Conservation (phyloP, 2,797 vertebrate genomes). For the Chelonia mydas region DNA sequence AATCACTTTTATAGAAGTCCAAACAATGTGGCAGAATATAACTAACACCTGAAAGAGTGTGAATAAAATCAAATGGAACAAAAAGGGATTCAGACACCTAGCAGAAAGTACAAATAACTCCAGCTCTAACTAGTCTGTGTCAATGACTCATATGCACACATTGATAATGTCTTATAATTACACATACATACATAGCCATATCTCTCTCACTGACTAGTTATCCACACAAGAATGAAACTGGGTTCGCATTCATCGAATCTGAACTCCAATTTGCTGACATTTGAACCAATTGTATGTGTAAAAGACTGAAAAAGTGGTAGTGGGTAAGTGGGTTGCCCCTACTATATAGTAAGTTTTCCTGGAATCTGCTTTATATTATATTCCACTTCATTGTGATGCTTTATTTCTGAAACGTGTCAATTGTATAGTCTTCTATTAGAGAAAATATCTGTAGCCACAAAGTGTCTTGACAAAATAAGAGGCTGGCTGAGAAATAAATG, state of each 20-base stretch:
- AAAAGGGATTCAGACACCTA: neutral
- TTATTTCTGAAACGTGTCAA: neutral
- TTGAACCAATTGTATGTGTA: neutral
- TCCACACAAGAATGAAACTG: slow-evolving; percentile 27
- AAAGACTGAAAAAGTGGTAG: neutral
- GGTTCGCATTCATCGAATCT: neutral
- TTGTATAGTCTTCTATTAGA: neutral
- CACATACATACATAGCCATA: slow-evolving; percentile 19
- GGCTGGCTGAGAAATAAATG: neutral
- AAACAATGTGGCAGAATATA: neutral
- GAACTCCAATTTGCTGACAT: neutral
- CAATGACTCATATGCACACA: neutral
- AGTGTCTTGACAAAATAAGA: neutral
- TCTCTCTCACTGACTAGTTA: slow-evolving; percentile 18
- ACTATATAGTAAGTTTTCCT: neutral
- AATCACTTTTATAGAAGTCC: neutral
- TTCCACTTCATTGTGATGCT: neutral
- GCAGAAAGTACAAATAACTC: neutral
- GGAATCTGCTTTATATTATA: neutral
- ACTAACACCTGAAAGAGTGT: neutral
- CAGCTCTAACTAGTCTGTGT: neutral
- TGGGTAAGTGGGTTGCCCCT: neutral
- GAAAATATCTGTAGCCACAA: neutral
- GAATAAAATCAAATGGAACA: neutral
- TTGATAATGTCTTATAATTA: neutral